These are phyloP conservation scores for Ochotona princeps DNA, from an alignment of 2,113 vertebrate species.

Conservation along the genomic window DNA sequence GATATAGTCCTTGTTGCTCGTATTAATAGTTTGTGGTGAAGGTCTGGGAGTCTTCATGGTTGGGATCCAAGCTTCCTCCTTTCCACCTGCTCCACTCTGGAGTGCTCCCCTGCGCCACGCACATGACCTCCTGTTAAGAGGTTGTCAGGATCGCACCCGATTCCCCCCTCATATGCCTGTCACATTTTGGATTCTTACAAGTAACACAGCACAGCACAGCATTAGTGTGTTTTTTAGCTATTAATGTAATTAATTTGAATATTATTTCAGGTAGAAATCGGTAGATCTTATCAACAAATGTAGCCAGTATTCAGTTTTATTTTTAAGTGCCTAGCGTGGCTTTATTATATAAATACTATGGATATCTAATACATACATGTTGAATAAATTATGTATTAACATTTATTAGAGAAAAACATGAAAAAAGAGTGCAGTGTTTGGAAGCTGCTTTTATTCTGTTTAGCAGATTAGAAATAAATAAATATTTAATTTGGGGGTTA, in stretches of 20 bases:
- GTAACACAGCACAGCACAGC: neutral
- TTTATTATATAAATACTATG: neutral
- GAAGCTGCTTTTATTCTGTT: slow-evolving; percentile 32
- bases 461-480: neutral
- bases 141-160: too few relatives aligned
- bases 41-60: too few relatives aligned
- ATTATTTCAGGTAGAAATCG: neutral
- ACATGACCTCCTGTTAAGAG: too few relatives aligned
- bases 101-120: too few relatives aligned
- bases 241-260: slow-evolving; percentile 29
- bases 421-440: neutral
- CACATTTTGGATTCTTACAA: neutral
- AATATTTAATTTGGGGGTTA: neutral
- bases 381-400: slow-evolving; percentile 31
- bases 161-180: too few relatives aligned
- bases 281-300: neutral
- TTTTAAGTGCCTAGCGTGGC: neutral
- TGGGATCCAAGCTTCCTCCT: too few relatives aligned
- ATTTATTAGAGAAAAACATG: neutral
- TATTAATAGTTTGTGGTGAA: too few relatives aligned
- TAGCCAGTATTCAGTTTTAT: slow-evolving; percentile 4
- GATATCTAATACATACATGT: neutral
- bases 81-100: too few relatives aligned
- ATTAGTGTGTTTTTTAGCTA: neutral
- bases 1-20: too few relatives aligned